Evolutionary conservation across 2,888 invertebrate species (phyloP), one percentile per base, ranked within the genome.

Genomic region (Boloria euphrosyne): DNA sequence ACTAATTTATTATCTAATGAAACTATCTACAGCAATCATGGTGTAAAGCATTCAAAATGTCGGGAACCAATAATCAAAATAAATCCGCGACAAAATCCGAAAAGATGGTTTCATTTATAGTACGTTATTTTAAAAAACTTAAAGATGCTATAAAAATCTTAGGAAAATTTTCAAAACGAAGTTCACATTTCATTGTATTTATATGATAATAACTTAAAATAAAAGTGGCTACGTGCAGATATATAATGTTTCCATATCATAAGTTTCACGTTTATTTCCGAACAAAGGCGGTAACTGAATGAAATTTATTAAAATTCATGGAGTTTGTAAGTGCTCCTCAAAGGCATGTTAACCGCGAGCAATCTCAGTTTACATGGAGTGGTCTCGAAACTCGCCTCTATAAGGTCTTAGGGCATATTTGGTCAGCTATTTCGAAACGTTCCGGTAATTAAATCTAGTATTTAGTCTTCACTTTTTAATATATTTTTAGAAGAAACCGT

Each of bases 311-410:
- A 64, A 57, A 61, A 68, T 63, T 64, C 60, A 66, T 66, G 66
- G 50, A 59, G 61, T 59, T 53, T 38, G 58, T 46, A 59, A 66
- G 63, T 57, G 64, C 63, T 66, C 49, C 60, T 66, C 60, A 49
- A 70, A 68, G 47, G 60, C 66, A 53, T 62, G 58, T 65, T 65
- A 63, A 66, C 68, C 65, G 51, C 57, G 43, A 58, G 61, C 65
- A 71, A 71, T 68, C 58, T 68, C 63, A 53, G 60, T 68, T 71
- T 59, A 69, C 68, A 68, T 70, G 68, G 61, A 68, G 66, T 70
- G 66, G 62, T 70, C 66, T 67, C 64, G 69, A 52, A 64, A 67
- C 64, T 66, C 59, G 49, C 51, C 57, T 66, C 49, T 67, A 46
- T 18, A 43, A 44, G 16, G 16, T 65, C 62, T 65, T 65, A 55